Evolutionary conservation across 2,888 invertebrate genomes (phyloP).

Genomic region (Cryptophagus acutangulus): DNA sequence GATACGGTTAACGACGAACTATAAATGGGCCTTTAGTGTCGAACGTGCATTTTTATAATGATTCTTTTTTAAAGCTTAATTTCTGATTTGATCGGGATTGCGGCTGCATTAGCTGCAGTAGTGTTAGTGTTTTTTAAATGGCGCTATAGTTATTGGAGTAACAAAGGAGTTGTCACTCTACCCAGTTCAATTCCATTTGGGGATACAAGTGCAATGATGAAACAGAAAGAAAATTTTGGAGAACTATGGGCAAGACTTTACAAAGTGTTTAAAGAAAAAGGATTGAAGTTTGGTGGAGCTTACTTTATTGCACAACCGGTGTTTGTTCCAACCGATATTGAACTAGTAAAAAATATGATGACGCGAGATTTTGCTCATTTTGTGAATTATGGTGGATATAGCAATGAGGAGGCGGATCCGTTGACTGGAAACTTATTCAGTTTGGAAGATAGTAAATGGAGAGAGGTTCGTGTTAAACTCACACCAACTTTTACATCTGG

Average conservation of each 20-base stretch:
- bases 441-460: conserved; percentile 56
- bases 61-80: too few species aligned
- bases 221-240: background rate
- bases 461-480: conserved; percentile 54
- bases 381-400: conserved; percentile 53
- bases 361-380: conserved; percentile 57
- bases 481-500: conserved; percentile 61
- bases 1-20: too few species aligned
- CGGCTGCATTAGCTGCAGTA: too few species aligned
- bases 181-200: conserved; percentile 11
- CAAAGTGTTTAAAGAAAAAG: conserved; percentile 15
- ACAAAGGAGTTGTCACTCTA: conserved; percentile 3
- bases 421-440: conserved; percentile 54
- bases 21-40: too few species aligned
- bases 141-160: conserved; percentile 15
- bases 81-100: too few species aligned
- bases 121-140: conserved; percentile 17
- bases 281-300: conserved; percentile 28
- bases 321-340: conserved; percentile 28
- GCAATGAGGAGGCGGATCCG: conserved; percentile 54
- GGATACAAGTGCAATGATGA: background rate
- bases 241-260: conserved; percentile 12
- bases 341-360: conserved; percentile 45
- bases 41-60: too few species aligned
- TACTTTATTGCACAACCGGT: conserved; percentile 42